Conservation (phyloP, 2,797 vertebrate species). For the Lateolabrax maculatus region DNA sequence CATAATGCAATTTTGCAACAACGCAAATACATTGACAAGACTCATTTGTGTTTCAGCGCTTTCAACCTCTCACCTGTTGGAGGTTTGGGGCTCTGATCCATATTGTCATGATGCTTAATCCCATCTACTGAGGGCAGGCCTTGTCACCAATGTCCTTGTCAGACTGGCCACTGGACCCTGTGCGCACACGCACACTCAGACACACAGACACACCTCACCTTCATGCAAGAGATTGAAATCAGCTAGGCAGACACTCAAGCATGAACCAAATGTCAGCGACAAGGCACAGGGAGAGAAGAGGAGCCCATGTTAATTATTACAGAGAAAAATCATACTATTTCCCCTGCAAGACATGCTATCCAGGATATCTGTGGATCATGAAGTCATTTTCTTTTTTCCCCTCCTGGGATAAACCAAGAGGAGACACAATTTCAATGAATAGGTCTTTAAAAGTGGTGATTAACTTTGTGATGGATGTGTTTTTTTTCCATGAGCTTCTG, state of each 20-base stretch:
- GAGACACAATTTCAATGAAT: slow-evolving; percentile 76
- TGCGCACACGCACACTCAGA: slow-evolving; percentile 31
- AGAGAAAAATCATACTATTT: slow-evolving; percentile 71
- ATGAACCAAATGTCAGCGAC: slow-evolving; percentile 89
- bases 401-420: slow-evolving; percentile 71
- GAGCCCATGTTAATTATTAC: slow-evolving; percentile 85
- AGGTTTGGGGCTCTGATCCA: slow-evolving; percentile 78
- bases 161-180: slow-evolving; percentile 67
- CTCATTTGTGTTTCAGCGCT: slow-evolving; percentile 69
- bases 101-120: slow-evolving; percentile 84
- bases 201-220: slow-evolving; percentile 71
- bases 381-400: slow-evolving; percentile 76
- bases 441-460: slow-evolving; percentile 81
- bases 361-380: slow-evolving; percentile 78
- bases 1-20: slow-evolving; percentile 54
- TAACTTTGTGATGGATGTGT: slow-evolving; percentile 71
- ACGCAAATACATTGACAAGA: slow-evolving; percentile 60
- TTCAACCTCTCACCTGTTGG: slow-evolving; percentile 75
- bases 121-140: slow-evolving; percentile 72
- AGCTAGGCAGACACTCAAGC: slow-evolving; percentile 87
- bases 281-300: slow-evolving; percentile 82
- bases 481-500: slow-evolving; percentile 33
- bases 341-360: slow-evolving; percentile 72
- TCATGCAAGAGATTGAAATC: slow-evolving; percentile 89
- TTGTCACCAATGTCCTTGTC: slow-evolving; percentile 77